Conservation (phyloP, 2,113 vertebrate species). For the Cynocephalus volans region DNA sequence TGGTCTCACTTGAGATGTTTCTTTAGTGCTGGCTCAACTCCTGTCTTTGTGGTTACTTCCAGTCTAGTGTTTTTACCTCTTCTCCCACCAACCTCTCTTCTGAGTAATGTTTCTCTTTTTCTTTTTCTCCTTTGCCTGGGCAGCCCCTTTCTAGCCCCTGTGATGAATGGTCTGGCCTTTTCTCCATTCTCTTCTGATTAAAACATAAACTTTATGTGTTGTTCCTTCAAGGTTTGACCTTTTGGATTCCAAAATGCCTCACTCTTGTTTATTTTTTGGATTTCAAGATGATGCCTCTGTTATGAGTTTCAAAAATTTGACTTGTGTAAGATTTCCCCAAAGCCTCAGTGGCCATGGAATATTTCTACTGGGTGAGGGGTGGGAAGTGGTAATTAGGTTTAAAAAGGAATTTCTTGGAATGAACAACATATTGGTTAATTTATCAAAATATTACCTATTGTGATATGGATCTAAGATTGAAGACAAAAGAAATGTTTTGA, state of each 20-base stretch:
- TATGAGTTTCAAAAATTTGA: constrained; percentile 24
- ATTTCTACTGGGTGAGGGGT: not conserved
- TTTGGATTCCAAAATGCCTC: constrained; percentile 31
- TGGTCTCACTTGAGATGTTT: not conserved
- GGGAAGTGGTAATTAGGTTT: not conserved
- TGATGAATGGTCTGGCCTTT: constrained; percentile 27
- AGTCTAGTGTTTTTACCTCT: not conserved
- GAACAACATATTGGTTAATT: not conserved
- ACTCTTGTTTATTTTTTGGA: constrained; percentile 11
- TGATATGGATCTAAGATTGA: constrained; percentile 1
- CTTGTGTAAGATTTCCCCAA: not conserved
- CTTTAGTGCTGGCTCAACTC: not conserved
- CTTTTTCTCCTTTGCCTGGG: not conserved
- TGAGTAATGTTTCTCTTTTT: not conserved
- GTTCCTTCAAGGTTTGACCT: not conserved
- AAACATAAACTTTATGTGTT: constrained; percentile 31
- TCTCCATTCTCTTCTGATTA: not conserved
- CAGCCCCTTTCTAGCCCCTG: not conserved
- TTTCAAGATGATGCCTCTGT: constrained; percentile 10
- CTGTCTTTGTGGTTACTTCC: not conserved
- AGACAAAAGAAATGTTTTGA: not conserved
- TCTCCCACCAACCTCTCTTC: not conserved
- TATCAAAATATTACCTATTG: not conserved
- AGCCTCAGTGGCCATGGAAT: not conserved
- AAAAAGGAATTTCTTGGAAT: constrained; percentile 7